These are phyloP conservation scores for Rapana venosa DNA, from an alignment of 2,888 invertebrate genomes.

Conservation along the genomic window DNA sequence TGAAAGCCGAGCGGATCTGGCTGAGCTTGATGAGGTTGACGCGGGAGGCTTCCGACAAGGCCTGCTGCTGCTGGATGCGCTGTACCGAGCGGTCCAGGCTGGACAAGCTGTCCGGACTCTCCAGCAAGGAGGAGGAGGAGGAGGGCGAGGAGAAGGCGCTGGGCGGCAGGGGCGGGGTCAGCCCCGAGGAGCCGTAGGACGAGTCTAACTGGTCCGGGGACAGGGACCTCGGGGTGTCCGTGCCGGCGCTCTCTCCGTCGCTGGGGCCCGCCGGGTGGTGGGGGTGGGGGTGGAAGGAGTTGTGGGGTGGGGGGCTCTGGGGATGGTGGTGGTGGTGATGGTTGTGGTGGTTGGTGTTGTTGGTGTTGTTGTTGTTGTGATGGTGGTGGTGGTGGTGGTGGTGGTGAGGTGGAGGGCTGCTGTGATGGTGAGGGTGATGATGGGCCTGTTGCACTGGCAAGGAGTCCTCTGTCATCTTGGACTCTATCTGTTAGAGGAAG, in stretches of 20 bases:
- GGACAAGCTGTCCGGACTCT: not conserved
- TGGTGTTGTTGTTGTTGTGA: not conserved
- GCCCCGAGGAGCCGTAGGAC: conserved; percentile 37
- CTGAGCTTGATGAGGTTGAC: conserved; percentile 62
- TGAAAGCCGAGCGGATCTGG: conserved; percentile 67
- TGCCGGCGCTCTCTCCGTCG: conserved; percentile 42
- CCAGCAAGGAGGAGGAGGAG: not conserved
- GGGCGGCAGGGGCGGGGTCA: conserved; percentile 7
- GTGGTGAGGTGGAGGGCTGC: not conserved
- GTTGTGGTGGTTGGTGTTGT: not conserved
- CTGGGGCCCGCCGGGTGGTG: conserved; percentile 30
- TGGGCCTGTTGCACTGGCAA: not conserved
- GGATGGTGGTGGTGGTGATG: not conserved
- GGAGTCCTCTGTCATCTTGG: conserved; percentile 27
- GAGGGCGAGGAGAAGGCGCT: conserved; percentile 37
- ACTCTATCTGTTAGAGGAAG: not conserved
- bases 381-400: conserved; percentile 6
- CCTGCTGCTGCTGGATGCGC: conserved; percentile 35
- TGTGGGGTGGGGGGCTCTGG: not conserved
- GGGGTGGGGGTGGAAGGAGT: conserved; percentile 5
- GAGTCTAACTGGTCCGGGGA: conserved; percentile 43
- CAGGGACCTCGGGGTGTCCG: conserved; percentile 43
- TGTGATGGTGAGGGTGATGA: conserved; percentile 18
- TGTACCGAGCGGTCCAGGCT: conserved; percentile 27
- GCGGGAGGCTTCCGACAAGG: conserved; percentile 34